Evolutionary conservation across 2,113 vertebrate genomes (phyloP).

Genomic region (Malaclemys terrapin): DNA sequence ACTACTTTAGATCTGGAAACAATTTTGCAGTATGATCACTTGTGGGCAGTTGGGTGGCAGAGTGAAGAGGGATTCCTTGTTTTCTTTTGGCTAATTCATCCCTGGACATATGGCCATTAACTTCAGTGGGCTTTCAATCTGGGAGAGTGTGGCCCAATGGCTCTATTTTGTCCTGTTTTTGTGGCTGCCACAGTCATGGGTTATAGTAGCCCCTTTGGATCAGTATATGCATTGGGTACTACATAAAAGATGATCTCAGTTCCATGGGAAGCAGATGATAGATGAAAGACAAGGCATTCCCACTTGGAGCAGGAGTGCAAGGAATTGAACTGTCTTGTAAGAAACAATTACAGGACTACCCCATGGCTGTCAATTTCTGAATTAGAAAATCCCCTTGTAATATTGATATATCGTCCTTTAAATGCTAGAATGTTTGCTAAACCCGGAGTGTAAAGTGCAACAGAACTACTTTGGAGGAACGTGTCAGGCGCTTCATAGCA

Average conservation of each 20-base stretch:
- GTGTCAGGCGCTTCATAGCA: not conserved
- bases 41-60: not conserved
- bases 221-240: not conserved
- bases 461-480: slow-evolving; percentile 17
- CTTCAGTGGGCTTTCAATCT: not conserved
- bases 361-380: not conserved
- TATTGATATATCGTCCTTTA: not conserved
- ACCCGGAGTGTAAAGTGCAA: not conserved
- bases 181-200: not conserved
- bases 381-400: not conserved
- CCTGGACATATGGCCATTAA: not conserved
- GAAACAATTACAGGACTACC: not conserved
- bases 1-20: not conserved
- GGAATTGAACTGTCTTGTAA: not conserved
- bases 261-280: not conserved
- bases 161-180: not conserved
- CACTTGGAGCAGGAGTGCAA: not conserved
- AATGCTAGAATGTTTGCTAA: not conserved
- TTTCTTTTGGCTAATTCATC: not conserved
- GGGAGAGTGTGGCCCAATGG: not conserved
- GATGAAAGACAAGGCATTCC: not conserved
- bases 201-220: not conserved
- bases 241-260: not conserved
- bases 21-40: not conserved
- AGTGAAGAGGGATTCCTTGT: not conserved